Conservation (phyloP, 2,888 invertebrate species). For the Anagyrus pseudococci region DNA sequence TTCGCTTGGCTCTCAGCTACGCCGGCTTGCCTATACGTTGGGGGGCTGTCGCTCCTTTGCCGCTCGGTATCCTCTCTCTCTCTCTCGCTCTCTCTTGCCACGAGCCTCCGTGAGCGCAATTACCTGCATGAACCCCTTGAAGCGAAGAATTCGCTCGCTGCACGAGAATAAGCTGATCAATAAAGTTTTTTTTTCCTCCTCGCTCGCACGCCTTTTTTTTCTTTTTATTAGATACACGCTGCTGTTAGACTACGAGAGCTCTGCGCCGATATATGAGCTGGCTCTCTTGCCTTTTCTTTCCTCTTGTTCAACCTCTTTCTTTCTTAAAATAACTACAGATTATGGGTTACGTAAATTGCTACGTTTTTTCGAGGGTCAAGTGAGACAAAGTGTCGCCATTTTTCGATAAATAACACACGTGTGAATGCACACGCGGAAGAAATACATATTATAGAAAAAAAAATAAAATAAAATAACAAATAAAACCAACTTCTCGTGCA, state of each 20-base stretch:
- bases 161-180: slow-evolving; percentile 29
- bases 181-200: too few species aligned
- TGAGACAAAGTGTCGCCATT: slow-evolving; percentile 8
- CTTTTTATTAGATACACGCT: too few species aligned
- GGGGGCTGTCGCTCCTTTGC: too few species aligned
- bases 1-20: background rate
- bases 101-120: slow-evolving; percentile 13
- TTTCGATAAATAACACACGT: too few species aligned
- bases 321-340: slow-evolving; percentile 16
- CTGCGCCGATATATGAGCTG: too few species aligned
- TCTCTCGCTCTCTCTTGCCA: background rate
- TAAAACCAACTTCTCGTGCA: too few species aligned
- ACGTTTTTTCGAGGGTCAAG: slow-evolving; percentile 7
- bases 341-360: slow-evolving; percentile 16
- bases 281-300: slow-evolving; percentile 17
- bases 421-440: too few species aligned
- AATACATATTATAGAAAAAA: too few species aligned
- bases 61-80: background rate
- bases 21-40: too few species aligned
- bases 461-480: too few species aligned
- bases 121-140: slow-evolving; percentile 28
- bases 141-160: slow-evolving; percentile 21
- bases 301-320: slow-evolving; percentile 15
- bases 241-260: too few species aligned
- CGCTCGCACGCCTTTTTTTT: too few species aligned